A percentile compares a stretch with the other conserved stretches of the same genome.
Evolutionary conservation across 64 coral and sea anemone genomes (phyloP).

Genomic region (Hydrozoanthus tunicans): DNA sequence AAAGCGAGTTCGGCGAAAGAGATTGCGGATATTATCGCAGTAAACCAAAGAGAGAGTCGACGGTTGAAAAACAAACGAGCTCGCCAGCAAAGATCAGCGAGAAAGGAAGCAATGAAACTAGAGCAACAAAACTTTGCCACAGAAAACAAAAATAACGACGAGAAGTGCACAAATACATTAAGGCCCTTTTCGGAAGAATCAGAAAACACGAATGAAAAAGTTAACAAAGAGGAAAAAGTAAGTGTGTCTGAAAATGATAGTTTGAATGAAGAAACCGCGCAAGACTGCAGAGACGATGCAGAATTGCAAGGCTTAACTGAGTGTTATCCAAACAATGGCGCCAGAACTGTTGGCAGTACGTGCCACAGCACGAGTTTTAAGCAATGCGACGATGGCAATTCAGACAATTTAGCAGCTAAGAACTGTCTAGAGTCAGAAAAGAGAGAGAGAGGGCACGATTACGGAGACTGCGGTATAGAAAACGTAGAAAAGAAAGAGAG

Average conservation of each 20-base stretch:
- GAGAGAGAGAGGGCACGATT: constrained; percentile 12
- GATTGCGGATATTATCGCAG: constrained; percentile 22
- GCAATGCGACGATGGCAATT: neutral
- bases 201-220: neutral
- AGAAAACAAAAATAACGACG: neutral
- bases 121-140: neutral
- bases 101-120: constrained; percentile 16
- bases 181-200: neutral
- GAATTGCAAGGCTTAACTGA: neutral
- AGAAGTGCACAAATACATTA: neutral
- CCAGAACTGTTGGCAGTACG: neutral
- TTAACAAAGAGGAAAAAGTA: neutral
- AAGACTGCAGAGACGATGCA: neutral
- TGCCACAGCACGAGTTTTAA: neutral
- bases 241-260: neutral
- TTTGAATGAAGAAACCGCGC: neutral
- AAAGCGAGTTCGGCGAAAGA: constrained; percentile 34
- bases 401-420: neutral
- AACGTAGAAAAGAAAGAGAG: constrained; percentile 39
- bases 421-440: neutral
- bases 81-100: constrained; percentile 23
- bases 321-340: too few relatives aligned
- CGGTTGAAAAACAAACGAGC: constrained; percentile 4
- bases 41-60: constrained; percentile 32
- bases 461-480: constrained; percentile 41